Conservation (phyloP, 2,888 invertebrate species). For the Tribolium freemani region DNA sequence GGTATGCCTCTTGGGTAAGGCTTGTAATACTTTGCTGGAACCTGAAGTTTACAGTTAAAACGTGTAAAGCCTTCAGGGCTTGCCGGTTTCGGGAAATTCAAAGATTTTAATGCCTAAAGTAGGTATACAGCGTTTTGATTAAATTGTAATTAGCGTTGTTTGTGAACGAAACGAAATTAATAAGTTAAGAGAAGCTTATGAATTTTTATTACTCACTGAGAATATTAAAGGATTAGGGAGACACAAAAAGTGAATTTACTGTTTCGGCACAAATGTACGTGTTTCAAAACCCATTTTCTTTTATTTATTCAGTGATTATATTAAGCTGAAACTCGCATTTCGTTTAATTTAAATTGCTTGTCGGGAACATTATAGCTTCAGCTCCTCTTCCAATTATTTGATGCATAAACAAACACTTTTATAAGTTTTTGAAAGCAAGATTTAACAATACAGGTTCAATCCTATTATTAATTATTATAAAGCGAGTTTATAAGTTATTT, state of each 20-base stretch:
- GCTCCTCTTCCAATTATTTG: neutral
- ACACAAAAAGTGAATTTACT: neutral
- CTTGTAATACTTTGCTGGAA: constrained; percentile 24
- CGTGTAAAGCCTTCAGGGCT: constrained; percentile 8
- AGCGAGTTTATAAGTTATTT: neutral
- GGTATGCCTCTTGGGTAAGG: constrained; percentile 23
- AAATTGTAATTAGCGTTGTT: neutral
- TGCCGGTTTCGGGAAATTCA: neutral
- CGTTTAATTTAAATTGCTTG: neutral
- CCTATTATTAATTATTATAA: neutral
- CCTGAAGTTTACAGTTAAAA: constrained; percentile 23
- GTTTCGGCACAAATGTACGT: neutral
- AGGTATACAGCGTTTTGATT: neutral
- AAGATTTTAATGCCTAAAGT: neutral
- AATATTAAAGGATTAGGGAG: too few species aligned
- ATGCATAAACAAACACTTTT: neutral
- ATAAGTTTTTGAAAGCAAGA: neutral
- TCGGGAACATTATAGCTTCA: neutral
- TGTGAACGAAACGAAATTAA: neutral
- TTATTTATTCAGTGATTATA: neutral
- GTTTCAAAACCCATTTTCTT: neutral
- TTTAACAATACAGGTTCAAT: neutral
- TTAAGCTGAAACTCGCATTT: neutral
- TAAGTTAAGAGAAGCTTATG: neutral
- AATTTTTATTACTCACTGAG: neutral